These are phyloP conservation scores for Phyllotis vaccarum DNA, from an alignment of 2,797 vertebrate genomes.

Conservation along the genomic window DNA sequence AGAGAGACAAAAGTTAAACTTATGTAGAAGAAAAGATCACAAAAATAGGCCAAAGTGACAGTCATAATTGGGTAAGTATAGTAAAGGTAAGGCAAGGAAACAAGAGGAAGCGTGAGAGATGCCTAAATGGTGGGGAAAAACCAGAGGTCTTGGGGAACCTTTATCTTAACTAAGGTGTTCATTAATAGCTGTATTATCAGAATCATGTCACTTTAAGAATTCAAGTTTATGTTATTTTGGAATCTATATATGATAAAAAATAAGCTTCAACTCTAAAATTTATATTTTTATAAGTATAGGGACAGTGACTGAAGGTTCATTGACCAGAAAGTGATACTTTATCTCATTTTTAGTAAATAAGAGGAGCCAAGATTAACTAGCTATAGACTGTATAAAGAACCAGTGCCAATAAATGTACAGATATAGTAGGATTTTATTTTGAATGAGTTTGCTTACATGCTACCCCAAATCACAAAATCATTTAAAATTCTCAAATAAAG, in stretches of 20 bases:
- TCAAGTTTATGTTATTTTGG: not conserved
- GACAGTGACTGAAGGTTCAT: not conserved
- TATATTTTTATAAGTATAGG: not conserved
- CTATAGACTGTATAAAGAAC: not conserved
- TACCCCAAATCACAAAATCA: not conserved
- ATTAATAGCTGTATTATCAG: not conserved
- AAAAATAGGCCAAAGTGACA: not conserved
- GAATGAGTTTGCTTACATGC: not conserved
- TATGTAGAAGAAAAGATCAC: too few species aligned
- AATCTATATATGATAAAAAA: not conserved
- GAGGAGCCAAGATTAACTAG: not conserved
- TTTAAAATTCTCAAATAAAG: not conserved
- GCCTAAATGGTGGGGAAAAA: not conserved
- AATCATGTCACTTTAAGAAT: not conserved
- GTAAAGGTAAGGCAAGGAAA: not conserved
- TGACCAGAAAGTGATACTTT: not conserved
- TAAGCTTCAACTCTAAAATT: not conserved
- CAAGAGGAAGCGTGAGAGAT: not conserved
- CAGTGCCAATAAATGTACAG: not conserved
- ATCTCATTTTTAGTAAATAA: not conserved
- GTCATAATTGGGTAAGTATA: not conserved
- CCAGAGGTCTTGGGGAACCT: not conserved
- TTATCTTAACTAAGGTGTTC: not conserved
- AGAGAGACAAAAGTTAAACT: not conserved
- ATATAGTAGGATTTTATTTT: not conserved